Conservation (phyloP, 53 echinoderm and acorn worm genomes). For the Paracentrotus lividus region DNA sequence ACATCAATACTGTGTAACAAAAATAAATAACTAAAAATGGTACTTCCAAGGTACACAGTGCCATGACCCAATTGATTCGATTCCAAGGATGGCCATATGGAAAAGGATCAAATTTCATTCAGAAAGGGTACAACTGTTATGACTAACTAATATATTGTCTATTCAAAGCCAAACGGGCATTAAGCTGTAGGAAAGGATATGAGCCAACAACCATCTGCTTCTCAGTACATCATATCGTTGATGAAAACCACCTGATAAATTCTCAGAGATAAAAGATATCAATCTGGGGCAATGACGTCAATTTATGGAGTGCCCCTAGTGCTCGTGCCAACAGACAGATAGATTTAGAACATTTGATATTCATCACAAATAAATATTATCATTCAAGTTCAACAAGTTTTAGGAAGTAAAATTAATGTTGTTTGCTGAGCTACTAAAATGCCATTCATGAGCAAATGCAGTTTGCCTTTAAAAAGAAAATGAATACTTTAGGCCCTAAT, state of each 20-base stretch:
- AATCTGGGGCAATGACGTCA: slow-evolving; percentile 30
- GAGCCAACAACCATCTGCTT: too few species aligned
- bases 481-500: neutral
- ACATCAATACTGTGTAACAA: neutral
- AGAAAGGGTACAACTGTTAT: slow-evolving; percentile 10
- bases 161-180: too few species aligned
- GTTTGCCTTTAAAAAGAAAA: neutral
- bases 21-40: neutral
- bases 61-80: neutral
- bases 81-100: slow-evolving; percentile 6
- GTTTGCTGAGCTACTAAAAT: too few species aligned
- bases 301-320: slow-evolving; percentile 1
- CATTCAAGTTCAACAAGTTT: neutral
- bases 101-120: slow-evolving; percentile 3
- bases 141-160: slow-evolving; percentile 39
- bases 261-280: slow-evolving; percentile 1
- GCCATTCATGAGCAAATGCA: too few species aligned
- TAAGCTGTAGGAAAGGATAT: too few species aligned
- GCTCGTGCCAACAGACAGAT: slow-evolving; percentile 25
- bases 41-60: neutral
- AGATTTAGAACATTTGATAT: neutral
- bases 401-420: too few species aligned
- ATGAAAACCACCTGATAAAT: slow-evolving; percentile 36
- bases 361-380: neutral
- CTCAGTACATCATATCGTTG: slow-evolving; percentile 19